These are phyloP conservation scores for Pelusios castaneus DNA, from an alignment of 2,113 vertebrate species.

Conservation along the genomic window DNA sequence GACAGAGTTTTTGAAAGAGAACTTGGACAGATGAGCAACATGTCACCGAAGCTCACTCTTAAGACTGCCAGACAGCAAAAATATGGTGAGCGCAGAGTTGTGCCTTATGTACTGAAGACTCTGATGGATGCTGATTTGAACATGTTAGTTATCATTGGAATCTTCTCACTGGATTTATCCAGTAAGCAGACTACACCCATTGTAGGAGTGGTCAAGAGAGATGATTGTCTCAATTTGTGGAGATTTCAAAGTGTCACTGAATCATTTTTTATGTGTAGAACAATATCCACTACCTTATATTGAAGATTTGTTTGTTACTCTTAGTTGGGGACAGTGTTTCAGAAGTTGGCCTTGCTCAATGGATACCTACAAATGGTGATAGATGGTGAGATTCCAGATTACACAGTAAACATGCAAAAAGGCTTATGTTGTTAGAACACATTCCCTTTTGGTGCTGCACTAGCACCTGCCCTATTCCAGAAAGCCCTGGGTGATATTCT, in stretches of 20 bases:
- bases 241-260: background rate
- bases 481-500: no score
- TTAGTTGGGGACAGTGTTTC: background rate
- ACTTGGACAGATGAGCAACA: no score
- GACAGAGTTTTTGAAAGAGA: no score
- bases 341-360: background rate
- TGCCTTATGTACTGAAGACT: no score
- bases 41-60: no score
- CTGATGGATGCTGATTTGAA: background rate
- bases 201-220: background rate
- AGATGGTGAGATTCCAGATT: background rate
- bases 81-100: no score
- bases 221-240: background rate
- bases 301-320: background rate
- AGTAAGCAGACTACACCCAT: background rate
- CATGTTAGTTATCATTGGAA: background rate
- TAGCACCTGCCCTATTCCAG: background rate
- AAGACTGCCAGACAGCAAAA: no score
- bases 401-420: background rate
- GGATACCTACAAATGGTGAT: background rate
- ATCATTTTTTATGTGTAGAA: background rate
- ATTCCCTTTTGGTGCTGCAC: background rate
- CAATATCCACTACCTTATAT: background rate
- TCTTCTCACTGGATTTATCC: background rate
- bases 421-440: background rate